A percentile compares a stretch with the other conserved stretches of the same genome.
These are phyloP conservation scores for Lateolabrax maculatus DNA, from an alignment of 2,797 vertebrate genomes.

Conservation along the genomic window DNA sequence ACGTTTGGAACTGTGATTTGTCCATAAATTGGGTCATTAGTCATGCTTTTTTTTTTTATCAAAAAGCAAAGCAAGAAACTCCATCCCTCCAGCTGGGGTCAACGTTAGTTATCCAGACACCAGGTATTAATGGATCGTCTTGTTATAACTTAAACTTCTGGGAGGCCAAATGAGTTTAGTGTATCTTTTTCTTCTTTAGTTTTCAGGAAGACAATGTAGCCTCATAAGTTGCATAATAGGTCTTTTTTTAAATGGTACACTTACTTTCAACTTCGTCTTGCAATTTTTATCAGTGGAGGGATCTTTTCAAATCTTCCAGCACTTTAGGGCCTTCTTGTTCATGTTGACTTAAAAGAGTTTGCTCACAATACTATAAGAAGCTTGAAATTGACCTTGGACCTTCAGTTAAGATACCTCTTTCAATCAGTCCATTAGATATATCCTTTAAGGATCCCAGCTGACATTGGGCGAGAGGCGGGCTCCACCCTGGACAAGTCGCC, in stretches of 20 bases:
- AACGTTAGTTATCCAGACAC: constrained; percentile 47
- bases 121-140: constrained; percentile 31
- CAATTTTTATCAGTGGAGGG: too few relatives aligned
- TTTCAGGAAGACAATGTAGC: constrained; percentile 51
- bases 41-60: constrained; percentile 67
- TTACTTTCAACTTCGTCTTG: too few relatives aligned
- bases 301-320: too few relatives aligned
- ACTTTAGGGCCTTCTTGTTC: too few relatives aligned
- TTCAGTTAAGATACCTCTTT: neutral
- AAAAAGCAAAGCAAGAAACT: constrained; percentile 59
- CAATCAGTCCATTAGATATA: too few relatives aligned
- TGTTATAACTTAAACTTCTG: constrained; percentile 35
- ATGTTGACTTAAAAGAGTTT: neutral
- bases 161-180: constrained; percentile 43
- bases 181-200: constrained; percentile 39
- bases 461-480: too few relatives aligned
- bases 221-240: constrained; percentile 42
- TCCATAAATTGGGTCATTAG: constrained; percentile 60
- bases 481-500: too few relatives aligned
- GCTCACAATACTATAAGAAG: neutral
- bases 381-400: neutral
- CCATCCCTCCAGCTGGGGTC: constrained; percentile 56
- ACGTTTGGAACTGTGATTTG: constrained; percentile 54
- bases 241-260: too few relatives aligned
- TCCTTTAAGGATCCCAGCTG: too few relatives aligned